A percentile compares a stretch with the other conserved stretches of the same genome.
Evolutionary conservation across 2,113 vertebrate genomes (phyloP).

Genomic region (Erythrocebus patas): DNA sequence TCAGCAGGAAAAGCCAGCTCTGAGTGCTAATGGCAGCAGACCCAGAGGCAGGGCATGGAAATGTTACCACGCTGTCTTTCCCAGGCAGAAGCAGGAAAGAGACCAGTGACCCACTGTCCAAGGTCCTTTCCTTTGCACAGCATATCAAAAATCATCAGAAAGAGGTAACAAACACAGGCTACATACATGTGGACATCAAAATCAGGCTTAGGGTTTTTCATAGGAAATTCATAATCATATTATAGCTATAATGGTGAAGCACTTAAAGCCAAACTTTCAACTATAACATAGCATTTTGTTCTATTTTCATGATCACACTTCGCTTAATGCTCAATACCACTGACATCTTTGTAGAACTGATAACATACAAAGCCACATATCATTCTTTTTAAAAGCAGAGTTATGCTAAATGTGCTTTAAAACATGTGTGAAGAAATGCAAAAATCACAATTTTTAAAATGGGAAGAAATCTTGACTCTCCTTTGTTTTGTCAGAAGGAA

Average conservation of each 20-base stretch:
- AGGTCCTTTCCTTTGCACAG: background rate
- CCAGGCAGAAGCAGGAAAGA: background rate
- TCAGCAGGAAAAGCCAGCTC: background rate
- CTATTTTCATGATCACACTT: conserved; percentile 44
- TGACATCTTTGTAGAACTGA: background rate
- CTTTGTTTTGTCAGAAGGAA: conserved; percentile 62
- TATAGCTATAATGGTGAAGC: background rate
- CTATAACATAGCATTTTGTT: background rate
- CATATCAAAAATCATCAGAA: background rate
- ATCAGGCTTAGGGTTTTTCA: background rate
- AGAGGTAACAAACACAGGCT: background rate
- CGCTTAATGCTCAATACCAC: conserved; percentile 20
- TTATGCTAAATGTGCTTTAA: conserved; percentile 32
- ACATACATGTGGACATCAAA: background rate
- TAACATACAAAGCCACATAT: background rate
- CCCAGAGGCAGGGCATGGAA: background rate
- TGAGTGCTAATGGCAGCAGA: background rate
- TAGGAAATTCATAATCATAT: background rate
- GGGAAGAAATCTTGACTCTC: background rate
- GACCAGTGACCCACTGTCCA: background rate
- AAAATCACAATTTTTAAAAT: conserved; percentile 63
- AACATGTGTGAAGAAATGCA: conserved; percentile 41
- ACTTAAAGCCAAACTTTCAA: conserved; percentile 28
- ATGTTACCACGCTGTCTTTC: fast-evolving
- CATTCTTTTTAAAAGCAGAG: conserved; percentile 31